Base-by-base conservation (phyloP, 2,113 vertebrate genomes). In the Fregetta grallaria region DNA sequence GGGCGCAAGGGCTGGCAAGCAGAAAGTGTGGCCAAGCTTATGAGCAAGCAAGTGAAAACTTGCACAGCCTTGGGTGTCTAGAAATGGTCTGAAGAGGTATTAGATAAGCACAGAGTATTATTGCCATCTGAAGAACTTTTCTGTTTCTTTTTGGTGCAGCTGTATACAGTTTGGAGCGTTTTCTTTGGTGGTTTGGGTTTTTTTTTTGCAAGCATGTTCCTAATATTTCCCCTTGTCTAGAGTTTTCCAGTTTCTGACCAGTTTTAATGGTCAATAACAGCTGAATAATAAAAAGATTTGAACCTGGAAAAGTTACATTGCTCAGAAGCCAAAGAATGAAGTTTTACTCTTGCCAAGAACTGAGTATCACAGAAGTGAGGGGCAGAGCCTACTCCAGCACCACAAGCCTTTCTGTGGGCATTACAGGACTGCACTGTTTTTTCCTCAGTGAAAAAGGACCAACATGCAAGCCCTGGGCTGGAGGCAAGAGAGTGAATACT, bases 381-480 rank as follows among this genome's bases (percentile, higher is more conserved):
- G 21, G 5, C 38, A 91, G 52, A 77, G 71, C 18, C 34, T 1
- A 0, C 53, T 66, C 30, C 82, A 85, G 58, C 42, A 52, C 15
- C 18, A 7, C 0, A 0, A 87, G 25, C 10, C 16, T 61, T 86
- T 56, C 88, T n/a, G 18, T 6, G 49, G 45, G 7, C 22, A 34
- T 26, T 58, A n/a, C 18, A 86, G 27, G 11, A 45, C 11, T n/a
- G 26, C 3, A 1, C 1, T 59, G 27, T 6, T 29, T 65, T 77
- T 30, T 7, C 10, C 72, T 47, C 36, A 4, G 22, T 21, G n/a
- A 59, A 38, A 38, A 6, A 42, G 25, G 7, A 34, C 10, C 0
- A 2, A 4, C n/a, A 29, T 32, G 52, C 16, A 27, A 55, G 9
- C 20, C 14, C n/a, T 25, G 29, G 38, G 55, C 23, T 89, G 44